phyloP scores from a whole-genome alignment of 1,140 invertebrate species.

The Dysdera silvatica region DNA sequence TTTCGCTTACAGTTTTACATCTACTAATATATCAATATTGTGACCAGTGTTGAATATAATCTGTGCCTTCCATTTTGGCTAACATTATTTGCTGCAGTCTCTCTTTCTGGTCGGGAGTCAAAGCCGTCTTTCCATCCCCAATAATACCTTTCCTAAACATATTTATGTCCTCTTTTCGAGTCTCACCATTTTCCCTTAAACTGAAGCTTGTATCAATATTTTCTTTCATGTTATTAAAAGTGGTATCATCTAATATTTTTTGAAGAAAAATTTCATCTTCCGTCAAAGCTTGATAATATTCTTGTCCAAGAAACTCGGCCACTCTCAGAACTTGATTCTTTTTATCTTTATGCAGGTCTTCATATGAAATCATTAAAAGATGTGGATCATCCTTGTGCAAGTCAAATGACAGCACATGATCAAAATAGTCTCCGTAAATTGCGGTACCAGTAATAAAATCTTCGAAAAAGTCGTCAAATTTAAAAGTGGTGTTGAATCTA shows the following conservation, averaged over 20 bases:
- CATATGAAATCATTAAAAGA: conserved; percentile 35
- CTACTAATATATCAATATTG: not conserved
- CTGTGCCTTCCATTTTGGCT: conserved; percentile 5
- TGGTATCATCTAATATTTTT: conserved; percentile 8
- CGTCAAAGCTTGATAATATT: not conserved
- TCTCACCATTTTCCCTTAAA: not conserved
- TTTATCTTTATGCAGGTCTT: conserved; percentile 27
- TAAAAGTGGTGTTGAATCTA: not conserved
- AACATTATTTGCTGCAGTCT: not conserved
- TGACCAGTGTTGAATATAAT: conserved; percentile 3
- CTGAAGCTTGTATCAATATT: not conserved
- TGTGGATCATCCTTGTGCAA: conserved; percentile 33
- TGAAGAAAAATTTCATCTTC: conserved; percentile 1
- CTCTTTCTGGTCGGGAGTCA: not conserved
- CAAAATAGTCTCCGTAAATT: conserved; percentile 27
- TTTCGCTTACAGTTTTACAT: too few relatives aligned
- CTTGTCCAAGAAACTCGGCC: conserved; percentile 42
- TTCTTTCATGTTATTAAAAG: conserved; percentile 23
- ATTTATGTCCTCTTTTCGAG: not conserved
- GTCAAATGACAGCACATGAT: conserved; percentile 38
- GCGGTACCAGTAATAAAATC: conserved; percentile 12
- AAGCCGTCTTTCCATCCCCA: conserved; percentile 10
- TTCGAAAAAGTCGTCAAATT: conserved; percentile 29
- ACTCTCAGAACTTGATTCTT: conserved; percentile 5
- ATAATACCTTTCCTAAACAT: conserved; percentile 16